Evolutionary conservation across 1,140 invertebrate genomes (phyloP).

Genomic region (Oncopodura yosiiana): DNA sequence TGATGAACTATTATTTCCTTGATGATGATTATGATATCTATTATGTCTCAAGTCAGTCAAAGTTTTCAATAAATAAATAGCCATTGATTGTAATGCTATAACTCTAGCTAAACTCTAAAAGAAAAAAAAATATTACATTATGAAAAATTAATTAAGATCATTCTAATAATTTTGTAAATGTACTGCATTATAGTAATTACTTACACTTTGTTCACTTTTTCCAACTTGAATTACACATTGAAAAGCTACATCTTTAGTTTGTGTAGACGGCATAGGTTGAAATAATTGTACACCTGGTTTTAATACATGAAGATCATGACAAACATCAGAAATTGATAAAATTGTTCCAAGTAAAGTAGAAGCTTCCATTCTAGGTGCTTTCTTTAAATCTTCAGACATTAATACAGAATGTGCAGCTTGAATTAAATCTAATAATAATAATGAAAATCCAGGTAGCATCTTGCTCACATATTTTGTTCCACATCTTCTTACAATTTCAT

Average conservation of each 20-base stretch:
- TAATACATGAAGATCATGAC: constrained; percentile 66
- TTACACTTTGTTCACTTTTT: no score
- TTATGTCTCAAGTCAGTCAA: constrained; percentile 41
- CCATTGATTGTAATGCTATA: constrained; percentile 76
- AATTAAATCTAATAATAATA: constrained; percentile 80
- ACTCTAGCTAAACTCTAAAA: constrained; percentile 72
- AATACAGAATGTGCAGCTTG: constrained; percentile 78
- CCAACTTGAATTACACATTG: no score
- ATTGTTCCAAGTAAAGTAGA: constrained; percentile 81
- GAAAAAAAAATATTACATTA: no score
- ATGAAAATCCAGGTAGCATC: constrained; percentile 74
- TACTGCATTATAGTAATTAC: no score
- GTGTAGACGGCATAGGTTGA: constrained; percentile 56
- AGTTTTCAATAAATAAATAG: constrained; percentile 73
- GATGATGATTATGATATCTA: constrained; percentile 5
- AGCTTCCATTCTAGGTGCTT: constrained; percentile 53
- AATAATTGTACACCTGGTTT: constrained; percentile 62
- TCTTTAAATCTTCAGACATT: constrained; percentile 65
- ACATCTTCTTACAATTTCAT: constrained; percentile 56
- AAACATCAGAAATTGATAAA: constrained; percentile 65
- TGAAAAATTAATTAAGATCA: no score
- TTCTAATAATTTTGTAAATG: no score
- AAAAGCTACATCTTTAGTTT: constrained; percentile 13
- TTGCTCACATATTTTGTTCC: constrained; percentile 77
- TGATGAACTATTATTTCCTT: no score